Percentiles rank a stretch among this genome's conserved stretches.
Evolutionary conservation across 2,113 vertebrate species (phyloP).

Genomic region (Gnathonemus echidnorhynchus): DNA sequence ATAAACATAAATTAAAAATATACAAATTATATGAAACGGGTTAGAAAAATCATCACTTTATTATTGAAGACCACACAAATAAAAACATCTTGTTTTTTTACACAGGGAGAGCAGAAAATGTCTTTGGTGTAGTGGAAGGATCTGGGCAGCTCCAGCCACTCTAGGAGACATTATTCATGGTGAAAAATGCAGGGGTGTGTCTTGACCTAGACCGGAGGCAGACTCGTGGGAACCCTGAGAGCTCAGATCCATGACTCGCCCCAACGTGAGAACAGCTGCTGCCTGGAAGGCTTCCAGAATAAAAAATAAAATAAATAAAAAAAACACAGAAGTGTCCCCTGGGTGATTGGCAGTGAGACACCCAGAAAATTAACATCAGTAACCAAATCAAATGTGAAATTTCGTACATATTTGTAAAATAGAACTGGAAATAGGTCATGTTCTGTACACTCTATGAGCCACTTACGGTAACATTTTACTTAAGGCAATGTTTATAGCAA

Average conservation of each 20-base stretch:
- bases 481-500: too few relatives aligned
- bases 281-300: constrained; percentile 2
- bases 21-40: background rate
- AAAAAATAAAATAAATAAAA: background rate
- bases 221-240: constrained; percentile 11
- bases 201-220: constrained; percentile 15
- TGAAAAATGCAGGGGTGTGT: constrained; percentile 4
- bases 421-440: background rate
- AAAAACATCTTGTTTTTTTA: background rate
- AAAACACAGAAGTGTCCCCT: background rate
- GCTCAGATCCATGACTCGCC: background rate
- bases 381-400: background rate
- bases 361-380: background rate
- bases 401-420: background rate
- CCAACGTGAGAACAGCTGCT: constrained; percentile 18
- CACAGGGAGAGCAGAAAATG: background rate
- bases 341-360: background rate
- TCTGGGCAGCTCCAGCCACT: background rate
- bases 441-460: background rate
- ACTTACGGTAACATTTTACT: too few relatives aligned
- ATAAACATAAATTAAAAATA: background rate
- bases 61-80: constrained; percentile 14
- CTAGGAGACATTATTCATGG: constrained; percentile 9
- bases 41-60: background rate
- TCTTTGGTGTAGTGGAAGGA: background rate